phyloP scores from a whole-genome alignment of 2,113 vertebrate species.

The Cochlearius cochlearius region DNA sequence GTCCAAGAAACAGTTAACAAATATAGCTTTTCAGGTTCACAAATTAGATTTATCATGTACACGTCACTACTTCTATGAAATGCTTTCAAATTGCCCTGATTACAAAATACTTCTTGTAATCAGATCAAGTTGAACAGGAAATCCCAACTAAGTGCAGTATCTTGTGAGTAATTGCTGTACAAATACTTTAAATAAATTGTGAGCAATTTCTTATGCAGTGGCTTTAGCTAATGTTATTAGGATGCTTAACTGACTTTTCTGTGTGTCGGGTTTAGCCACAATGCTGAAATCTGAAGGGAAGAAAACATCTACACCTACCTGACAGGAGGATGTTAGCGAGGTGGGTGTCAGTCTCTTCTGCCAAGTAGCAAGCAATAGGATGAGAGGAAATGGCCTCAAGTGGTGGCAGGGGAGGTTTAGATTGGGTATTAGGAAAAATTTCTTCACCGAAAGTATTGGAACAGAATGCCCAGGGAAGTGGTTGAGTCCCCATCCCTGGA shows the following conservation, averaged over 20 bases:
- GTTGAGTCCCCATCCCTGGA: too few species aligned
- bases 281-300: not conserved
- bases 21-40: not conserved
- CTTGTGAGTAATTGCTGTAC: not conserved
- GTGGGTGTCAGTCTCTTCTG: too few species aligned
- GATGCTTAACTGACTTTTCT: slow-evolving; percentile 24
- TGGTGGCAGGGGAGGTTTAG: too few species aligned
- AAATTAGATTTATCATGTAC: not conserved
- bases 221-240: slow-evolving; percentile 26
- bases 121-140: slow-evolving; percentile 51
- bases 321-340: too few species aligned
- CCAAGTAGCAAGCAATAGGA: too few species aligned
- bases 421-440: too few species aligned
- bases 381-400: too few species aligned
- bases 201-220: slow-evolving; percentile 1
- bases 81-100: slow-evolving; percentile 32
- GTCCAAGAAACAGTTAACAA: not conserved
- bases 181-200: slow-evolving; percentile 43
- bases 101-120: slow-evolving; percentile 40
- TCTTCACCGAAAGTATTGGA: too few species aligned
- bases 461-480: too few species aligned
- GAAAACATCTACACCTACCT: not conserved
- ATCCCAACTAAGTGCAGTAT: slow-evolving; percentile 21
- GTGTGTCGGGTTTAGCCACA: not conserved
- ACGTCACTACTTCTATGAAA: not conserved